Evolutionary conservation across 2,113 vertebrate genomes (phyloP).

Genomic region (Glaucomys volans): DNA sequence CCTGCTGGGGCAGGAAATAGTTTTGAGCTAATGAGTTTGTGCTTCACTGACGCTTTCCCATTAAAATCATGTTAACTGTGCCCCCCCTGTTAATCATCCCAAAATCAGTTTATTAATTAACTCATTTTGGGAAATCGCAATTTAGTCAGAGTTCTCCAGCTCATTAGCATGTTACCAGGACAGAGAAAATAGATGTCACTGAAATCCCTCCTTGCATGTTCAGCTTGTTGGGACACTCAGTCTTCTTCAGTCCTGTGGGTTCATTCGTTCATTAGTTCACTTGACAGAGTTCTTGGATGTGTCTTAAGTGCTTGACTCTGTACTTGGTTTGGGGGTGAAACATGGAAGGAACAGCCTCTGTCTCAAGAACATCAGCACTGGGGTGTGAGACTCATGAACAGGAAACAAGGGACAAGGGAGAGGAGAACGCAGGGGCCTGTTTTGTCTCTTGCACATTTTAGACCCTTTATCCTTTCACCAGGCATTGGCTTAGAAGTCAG

Average conservation of each 20-base stretch:
- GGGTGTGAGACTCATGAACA: not conserved
- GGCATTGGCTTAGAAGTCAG: not conserved
- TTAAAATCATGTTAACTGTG: conserved; percentile 84
- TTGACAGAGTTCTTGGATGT: not conserved
- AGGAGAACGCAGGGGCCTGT: not conserved
- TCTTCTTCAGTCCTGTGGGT: not conserved
- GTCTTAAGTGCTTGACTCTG: not conserved
- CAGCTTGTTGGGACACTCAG: not conserved
- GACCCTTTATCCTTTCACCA: not conserved
- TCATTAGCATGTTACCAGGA: conserved; percentile 81
- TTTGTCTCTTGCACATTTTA: not conserved
- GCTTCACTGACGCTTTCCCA: conserved; percentile 80
- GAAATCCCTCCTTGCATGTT: conserved; percentile 53
- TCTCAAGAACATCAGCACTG: not conserved
- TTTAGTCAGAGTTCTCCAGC: conserved; percentile 78
- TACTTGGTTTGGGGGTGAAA: not conserved
- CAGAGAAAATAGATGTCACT: conserved; percentile 75
- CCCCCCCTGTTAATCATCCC: conserved; percentile 81
- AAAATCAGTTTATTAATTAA: conserved; percentile 85
- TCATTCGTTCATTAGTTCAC: not conserved
- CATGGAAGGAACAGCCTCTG: not conserved
- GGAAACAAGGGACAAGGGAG: not conserved
- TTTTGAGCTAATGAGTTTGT: conserved; percentile 82
- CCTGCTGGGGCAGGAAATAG: conserved; percentile 80
- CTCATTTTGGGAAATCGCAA: conserved; percentile 82